These are phyloP conservation scores for Timema cristinae DNA, from an alignment of 2,888 invertebrate genomes.

Conservation along the genomic window DNA sequence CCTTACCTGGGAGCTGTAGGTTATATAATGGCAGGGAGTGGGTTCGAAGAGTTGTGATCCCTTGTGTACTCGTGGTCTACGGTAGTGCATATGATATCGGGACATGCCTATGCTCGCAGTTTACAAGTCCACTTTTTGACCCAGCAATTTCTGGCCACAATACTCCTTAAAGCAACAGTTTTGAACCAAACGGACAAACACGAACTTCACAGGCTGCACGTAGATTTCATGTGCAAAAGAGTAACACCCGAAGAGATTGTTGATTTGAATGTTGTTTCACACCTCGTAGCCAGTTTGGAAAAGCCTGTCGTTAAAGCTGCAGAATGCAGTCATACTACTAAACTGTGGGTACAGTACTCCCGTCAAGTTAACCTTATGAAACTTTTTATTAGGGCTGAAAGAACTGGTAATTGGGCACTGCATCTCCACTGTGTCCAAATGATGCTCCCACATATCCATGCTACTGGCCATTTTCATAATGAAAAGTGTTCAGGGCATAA, in stretches of 20 bases:
- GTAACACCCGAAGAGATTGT: background rate
- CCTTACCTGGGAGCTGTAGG: too few relatives aligned
- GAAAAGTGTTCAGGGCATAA: background rate
- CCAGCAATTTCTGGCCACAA: background rate
- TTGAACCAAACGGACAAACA: background rate
- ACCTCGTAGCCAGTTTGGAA: background rate
- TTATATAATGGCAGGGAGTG: too few relatives aligned
- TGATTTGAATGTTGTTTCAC: background rate
- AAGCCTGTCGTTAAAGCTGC: background rate
- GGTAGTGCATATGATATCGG: background rate
- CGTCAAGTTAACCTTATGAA: background rate
- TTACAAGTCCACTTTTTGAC: background rate
- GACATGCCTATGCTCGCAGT: background rate
- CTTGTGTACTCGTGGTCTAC: too few relatives aligned
- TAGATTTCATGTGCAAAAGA: background rate
- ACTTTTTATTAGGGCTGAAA: background rate
- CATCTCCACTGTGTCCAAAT: background rate
- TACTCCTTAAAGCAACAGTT: background rate
- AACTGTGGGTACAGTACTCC: background rate
- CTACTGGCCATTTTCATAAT: slow-evolving; percentile 1
- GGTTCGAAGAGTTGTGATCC: too few relatives aligned
- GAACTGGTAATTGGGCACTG: background rate
- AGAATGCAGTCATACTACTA: background rate
- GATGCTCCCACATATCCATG: background rate
- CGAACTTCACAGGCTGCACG: background rate